These are phyloP conservation scores for Bos javanicus DNA, from an alignment of 2,113 vertebrate species.

Conservation along the genomic window DNA sequence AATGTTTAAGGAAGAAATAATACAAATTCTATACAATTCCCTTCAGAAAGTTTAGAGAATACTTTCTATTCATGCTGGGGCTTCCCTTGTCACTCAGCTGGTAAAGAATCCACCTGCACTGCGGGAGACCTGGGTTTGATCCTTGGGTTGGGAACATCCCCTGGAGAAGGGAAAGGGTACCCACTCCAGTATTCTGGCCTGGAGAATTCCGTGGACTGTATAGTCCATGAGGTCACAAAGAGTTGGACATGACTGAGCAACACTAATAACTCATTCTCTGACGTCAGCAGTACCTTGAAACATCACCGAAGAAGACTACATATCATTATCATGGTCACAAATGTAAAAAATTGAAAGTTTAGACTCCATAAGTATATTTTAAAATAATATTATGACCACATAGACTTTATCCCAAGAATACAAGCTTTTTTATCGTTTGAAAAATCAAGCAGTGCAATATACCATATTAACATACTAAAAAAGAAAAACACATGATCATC, in stretches of 20 bases:
- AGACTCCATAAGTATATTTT: neutral
- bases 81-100: neutral
- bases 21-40: neutral
- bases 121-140: neutral
- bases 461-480: neutral
- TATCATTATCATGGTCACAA: neutral
- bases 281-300: neutral
- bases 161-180: neutral
- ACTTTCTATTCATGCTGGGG: neutral
- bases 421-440: neutral
- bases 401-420: neutral
- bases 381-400: neutral
- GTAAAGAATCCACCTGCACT: neutral
- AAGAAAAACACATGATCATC: neutral
- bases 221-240: neutral
- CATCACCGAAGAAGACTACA: neutral
- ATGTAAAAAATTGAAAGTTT: neutral
- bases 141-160: neutral
- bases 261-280: neutral
- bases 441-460: neutral
- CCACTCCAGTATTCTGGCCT: neutral
- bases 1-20: neutral
- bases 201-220: neutral
- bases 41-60: neutral
- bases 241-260: accelerated